Evolutionary conservation across 2,888 invertebrate species (phyloP), one percentile per base, ranked within the genome.

Genomic region (Dynastes maya): DNA sequence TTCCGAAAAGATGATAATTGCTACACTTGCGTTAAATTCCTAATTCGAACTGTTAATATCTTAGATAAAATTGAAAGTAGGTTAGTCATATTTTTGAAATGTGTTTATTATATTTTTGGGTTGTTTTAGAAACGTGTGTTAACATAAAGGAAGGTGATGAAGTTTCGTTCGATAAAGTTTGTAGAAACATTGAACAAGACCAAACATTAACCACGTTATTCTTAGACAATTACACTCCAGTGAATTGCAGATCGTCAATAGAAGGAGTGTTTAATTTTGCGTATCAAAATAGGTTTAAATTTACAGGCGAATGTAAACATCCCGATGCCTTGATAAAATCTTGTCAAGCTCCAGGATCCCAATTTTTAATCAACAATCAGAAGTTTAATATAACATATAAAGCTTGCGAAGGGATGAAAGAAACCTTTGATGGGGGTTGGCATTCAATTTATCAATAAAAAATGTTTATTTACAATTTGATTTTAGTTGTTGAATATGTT

Each of bases 241-340:
- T 97, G 1, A 97, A 97, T 89, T 98, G 97, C 85, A 92, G 97
- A 79, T 97, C 97, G 2, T 96, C 97, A 5, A 89, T 98, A 55
- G 97, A 98, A 91, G 97, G 97, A 77, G 97, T 97, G n/a, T 98
- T 97, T 97, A 96, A 96, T 84, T 98, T 98, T 90, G 95, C 96
- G 1, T 89, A 89, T 79, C 88, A 93, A 90, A 97, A 97, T 88
- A 92, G 96, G 81, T 96, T 95, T 86, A 92, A 96, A 80, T 97
- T 97, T 85, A 97, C 96, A 27, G 97, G 97, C 71, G 97, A 97
- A 88, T 98, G 98, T 87, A 93, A 94, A 84, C 92, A 96, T 86
- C 95, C 95, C 0, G 96, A 96, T 88, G 97, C 96, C 2, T 94
- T 95, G 85, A 97, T 98, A 81, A 93, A 93, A 84, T 98, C 98